phyloP scores from a whole-genome alignment of 2,113 vertebrate genomes.

The Malurus cyaneus region DNA sequence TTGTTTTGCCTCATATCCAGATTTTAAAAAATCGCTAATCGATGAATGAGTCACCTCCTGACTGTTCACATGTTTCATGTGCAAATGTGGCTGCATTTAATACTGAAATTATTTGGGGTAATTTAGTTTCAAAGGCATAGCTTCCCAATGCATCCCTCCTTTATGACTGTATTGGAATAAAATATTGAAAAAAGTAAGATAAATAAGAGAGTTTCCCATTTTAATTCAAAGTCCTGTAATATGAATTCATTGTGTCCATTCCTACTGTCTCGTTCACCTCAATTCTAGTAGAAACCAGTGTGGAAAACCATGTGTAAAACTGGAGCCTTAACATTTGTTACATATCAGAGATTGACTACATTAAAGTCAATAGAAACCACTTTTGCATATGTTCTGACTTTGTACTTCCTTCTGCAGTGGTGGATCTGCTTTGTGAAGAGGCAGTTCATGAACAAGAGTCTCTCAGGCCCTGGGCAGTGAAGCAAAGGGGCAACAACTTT shows the following conservation, averaged over 20 bases:
- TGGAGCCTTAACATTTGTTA: neutral
- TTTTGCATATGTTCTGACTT: neutral
- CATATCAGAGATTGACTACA: neutral
- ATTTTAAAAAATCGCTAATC: neutral
- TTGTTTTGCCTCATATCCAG: neutral
- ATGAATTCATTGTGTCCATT: neutral
- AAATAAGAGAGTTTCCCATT: neutral
- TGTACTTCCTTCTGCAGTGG: constrained; percentile 79
- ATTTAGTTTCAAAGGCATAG: neutral
- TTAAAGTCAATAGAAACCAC: neutral
- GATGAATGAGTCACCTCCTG: neutral
- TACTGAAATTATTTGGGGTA: neutral
- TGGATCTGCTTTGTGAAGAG: constrained; percentile 99
- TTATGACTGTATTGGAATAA: neutral
- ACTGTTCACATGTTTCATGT: neutral
- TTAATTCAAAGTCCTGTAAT: neutral
- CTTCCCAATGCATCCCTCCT: neutral
- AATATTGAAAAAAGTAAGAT: neutral
- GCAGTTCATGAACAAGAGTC: constrained; percentile 99
- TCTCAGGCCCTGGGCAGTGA: constrained; percentile 95
- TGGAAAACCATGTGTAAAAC: neutral
- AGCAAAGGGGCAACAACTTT: neutral
- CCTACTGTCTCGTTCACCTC: neutral
- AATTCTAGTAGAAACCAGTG: neutral
- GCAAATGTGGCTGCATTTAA: neutral